Evolutionary conservation across 2,888 invertebrate species (phyloP).

Genomic region (Oscheius sp.): DNA sequence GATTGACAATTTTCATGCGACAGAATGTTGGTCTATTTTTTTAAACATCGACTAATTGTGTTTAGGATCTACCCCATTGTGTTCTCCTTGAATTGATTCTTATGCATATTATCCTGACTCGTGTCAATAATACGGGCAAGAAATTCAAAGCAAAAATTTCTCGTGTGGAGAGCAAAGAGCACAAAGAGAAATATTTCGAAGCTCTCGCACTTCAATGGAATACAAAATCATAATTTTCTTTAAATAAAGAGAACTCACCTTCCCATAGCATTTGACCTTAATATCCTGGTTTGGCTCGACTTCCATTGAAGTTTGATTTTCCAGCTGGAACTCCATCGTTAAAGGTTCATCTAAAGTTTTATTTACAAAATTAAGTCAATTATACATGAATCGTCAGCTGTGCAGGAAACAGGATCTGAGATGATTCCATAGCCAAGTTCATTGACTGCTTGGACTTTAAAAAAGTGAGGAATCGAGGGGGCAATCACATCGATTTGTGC

Average conservation of each 20-base stretch:
- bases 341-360: slow-evolving; percentile 40
- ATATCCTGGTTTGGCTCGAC: slow-evolving; percentile 44
- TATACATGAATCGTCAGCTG: slow-evolving; percentile 42
- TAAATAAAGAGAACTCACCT: slow-evolving; percentile 10
- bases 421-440: slow-evolving; percentile 47
- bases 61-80: slow-evolving; percentile 3
- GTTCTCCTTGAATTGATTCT: background rate
- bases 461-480: slow-evolving; percentile 31
- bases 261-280: slow-evolving; percentile 40
- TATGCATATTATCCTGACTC: background rate
- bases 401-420: slow-evolving; percentile 35
- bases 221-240: background rate
- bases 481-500: slow-evolving; percentile 18
- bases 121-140: background rate
- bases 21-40: background rate
- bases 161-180: background rate
- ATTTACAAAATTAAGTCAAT: slow-evolving; percentile 1
- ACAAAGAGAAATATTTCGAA: background rate
- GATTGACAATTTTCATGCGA: background rate
- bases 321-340: background rate
- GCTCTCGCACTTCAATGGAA: background rate
- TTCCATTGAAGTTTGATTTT: slow-evolving; percentile 14
- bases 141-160: slow-evolving; percentile 8
- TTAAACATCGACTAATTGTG: background rate
- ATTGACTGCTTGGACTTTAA: slow-evolving; percentile 44